A percentile compares a stretch with the other conserved stretches of the same genome.
These are phyloP conservation scores for Parus major DNA, from an alignment of 2,113 vertebrate species.

Conservation along the genomic window DNA sequence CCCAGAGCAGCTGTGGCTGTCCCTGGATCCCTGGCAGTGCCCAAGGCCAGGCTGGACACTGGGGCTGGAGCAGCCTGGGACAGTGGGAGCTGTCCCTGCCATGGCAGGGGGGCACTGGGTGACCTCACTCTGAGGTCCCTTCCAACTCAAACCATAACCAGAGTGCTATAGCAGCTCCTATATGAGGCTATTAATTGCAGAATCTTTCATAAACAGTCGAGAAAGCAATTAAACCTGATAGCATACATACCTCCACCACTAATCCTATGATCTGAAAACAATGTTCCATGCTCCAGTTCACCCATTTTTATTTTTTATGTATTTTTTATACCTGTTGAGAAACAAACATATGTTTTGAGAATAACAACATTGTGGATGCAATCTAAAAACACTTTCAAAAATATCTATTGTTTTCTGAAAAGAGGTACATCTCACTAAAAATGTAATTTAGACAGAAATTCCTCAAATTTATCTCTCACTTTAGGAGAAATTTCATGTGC, in stretches of 20 bases:
- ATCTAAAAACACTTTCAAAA: background rate
- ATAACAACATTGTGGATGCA: background rate
- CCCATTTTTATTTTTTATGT: slow-evolving; percentile 51
- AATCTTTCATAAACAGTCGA: background rate
- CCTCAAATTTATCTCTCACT: background rate
- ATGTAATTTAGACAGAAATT: background rate
- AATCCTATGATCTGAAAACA: slow-evolving; percentile 56
- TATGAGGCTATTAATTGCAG: background rate
- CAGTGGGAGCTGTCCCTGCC: background rate
- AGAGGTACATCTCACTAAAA: background rate
- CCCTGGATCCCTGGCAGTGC: background rate
- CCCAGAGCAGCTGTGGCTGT: background rate
- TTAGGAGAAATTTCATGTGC: background rate
- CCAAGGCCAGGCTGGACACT: accelerated
- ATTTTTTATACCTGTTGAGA: slow-evolving; percentile 41
- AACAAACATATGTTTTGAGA: slow-evolving; percentile 3
- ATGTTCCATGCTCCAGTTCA: slow-evolving; percentile 50
- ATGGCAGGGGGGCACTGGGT: accelerated
- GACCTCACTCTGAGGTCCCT: background rate
- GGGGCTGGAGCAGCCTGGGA: background rate
- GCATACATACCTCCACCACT: slow-evolving; percentile 72
- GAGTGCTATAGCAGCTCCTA: background rate
- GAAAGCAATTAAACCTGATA: background rate
- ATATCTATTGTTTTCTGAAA: background rate
- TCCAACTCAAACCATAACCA: background rate